These are phyloP conservation scores for Tapirus indicus DNA, from an alignment of 2,797 vertebrate species.

Conservation along the genomic window DNA sequence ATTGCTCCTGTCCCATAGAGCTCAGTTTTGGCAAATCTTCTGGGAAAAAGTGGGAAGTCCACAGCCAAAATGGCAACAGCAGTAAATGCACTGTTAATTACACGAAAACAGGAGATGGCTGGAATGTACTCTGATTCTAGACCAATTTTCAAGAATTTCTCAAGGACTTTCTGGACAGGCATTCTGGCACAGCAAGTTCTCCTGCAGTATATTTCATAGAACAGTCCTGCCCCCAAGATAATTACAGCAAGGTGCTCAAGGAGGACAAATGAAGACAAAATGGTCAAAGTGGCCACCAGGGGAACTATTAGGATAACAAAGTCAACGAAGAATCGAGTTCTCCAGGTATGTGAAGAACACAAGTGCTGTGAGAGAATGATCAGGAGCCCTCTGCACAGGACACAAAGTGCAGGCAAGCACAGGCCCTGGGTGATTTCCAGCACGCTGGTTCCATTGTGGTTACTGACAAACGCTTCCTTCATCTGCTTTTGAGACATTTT, in stretches of 20 bases:
- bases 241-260: conserved; percentile 84
- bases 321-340: conserved; percentile 91
- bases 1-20: conserved; percentile 97
- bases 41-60: conserved; percentile 95
- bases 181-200: conserved; percentile 69
- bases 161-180: conserved; percentile 80
- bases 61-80: conserved; percentile 96
- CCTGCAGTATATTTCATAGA: conserved; percentile 87
- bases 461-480: conserved; percentile 96
- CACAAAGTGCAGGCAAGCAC: conserved; percentile 91
- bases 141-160: conserved; percentile 87
- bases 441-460: conserved; percentile 95
- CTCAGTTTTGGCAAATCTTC: conserved; percentile 97
- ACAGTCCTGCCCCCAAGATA: conserved; percentile 82
- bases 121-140: conserved; percentile 91
- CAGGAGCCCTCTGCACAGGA: conserved; percentile 93
- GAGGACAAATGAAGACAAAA: conserved; percentile 89
- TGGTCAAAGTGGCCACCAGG: conserved; percentile 92
- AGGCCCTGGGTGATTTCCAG: conserved; percentile 92
- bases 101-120: conserved; percentile 93
- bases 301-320: conserved; percentile 92
- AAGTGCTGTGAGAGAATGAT: conserved; percentile 88
- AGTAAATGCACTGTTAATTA: conserved; percentile 93
- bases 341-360: conserved; percentile 82
- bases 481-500: conserved; percentile 92